A percentile compares a stretch with the other conserved stretches of the same genome.
Evolutionary conservation across 2,888 invertebrate genomes (phyloP).

Genomic region (Diadromus collaris): DNA sequence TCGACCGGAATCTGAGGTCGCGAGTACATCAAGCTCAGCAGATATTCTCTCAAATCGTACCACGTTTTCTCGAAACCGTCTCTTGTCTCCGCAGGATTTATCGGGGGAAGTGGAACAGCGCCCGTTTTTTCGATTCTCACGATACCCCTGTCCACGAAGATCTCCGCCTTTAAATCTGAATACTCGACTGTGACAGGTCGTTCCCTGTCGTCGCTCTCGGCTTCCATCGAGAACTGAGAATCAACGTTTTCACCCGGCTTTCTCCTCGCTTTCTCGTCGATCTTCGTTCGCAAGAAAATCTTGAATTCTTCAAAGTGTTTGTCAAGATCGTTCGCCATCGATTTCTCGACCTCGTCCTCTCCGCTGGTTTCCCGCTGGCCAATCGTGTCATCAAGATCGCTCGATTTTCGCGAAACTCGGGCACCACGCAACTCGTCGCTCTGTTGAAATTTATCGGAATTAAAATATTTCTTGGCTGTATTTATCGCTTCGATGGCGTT

Average conservation of each 20-base stretch:
- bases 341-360: slow-evolving; percentile 20
- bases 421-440: background rate
- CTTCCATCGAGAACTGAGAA: background rate
- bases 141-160: slow-evolving; percentile 47
- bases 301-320: slow-evolving; percentile 45
- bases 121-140: slow-evolving; percentile 35
- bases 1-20: slow-evolving; percentile 59
- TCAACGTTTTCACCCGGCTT: slow-evolving; percentile 9
- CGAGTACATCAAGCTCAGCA: slow-evolving; percentile 70
- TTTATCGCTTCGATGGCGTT: background rate
- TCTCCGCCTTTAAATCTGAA: slow-evolving; percentile 59
- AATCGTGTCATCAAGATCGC: slow-evolving; percentile 7
- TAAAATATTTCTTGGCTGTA: background rate
- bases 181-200: slow-evolving; percentile 54
- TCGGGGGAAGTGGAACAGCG: background rate
- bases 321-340: slow-evolving; percentile 64
- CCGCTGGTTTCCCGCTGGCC: background rate
- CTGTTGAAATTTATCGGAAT: background rate
- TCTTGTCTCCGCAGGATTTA: slow-evolving; percentile 27
- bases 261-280: background rate
- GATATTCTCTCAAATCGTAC: slow-evolving; percentile 70
- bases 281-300: background rate
- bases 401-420: background rate
- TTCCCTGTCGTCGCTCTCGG: slow-evolving; percentile 23
- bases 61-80: slow-evolving; percentile 68